phyloP scores from a whole-genome alignment of 2,113 vertebrate genomes.

The Talpa occidentalis region DNA sequence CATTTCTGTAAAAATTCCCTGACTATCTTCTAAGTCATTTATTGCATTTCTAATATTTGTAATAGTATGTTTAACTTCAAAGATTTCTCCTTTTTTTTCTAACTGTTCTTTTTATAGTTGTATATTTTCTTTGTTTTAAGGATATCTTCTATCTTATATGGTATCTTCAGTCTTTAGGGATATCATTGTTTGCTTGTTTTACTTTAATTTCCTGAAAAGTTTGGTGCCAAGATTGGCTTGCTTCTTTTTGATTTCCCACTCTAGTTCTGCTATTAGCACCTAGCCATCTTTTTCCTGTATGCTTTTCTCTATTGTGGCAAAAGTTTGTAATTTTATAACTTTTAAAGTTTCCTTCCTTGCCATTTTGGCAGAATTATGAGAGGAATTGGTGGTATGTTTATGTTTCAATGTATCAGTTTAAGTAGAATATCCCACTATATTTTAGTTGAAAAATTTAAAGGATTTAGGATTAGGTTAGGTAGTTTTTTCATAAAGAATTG shows the following conservation, averaged over 20 bases:
- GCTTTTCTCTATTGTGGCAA: neutral
- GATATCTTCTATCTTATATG: no score
- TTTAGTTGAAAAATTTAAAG: constrained; percentile 32
- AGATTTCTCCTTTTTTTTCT: no score
- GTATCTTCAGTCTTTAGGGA: no score
- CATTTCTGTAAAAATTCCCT: no score
- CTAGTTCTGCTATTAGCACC: no score
- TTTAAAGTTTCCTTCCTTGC: neutral
- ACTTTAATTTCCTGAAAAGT: constrained; percentile 11
- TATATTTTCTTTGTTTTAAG: no score
- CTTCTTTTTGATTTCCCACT: neutral
- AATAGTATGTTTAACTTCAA: no score
- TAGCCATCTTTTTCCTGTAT: neutral
- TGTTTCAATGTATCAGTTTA: neutral
- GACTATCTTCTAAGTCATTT: no score
- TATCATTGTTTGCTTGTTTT: neutral
- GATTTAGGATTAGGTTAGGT: neutral
- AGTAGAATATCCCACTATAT: neutral
- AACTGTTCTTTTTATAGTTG: no score
- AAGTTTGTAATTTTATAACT: neutral
- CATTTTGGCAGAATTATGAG: constrained; percentile 4
- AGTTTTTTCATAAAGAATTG: neutral
- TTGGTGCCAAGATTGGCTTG: neutral
- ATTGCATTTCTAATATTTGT: no score
- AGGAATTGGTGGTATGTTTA: neutral